Percentiles rank a stretch among this genome's conserved stretches.
Conservation (phyloP, 2,888 invertebrate genomes). For the Hyposoter dolosus region DNA sequence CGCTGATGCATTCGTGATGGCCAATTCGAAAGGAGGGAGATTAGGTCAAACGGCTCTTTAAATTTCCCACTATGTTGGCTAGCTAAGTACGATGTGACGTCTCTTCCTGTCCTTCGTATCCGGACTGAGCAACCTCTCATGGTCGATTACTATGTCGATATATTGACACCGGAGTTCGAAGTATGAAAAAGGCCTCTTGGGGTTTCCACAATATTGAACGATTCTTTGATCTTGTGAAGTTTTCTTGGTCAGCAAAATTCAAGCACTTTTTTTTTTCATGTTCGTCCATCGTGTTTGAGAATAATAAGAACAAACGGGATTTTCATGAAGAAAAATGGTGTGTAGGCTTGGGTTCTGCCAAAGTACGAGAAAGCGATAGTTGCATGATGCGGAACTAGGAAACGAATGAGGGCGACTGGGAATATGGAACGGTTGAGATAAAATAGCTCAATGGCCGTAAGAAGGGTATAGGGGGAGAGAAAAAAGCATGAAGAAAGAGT, state of each 20-base stretch:
- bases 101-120: not conserved
- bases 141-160: not conserved
- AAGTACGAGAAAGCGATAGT: slow-evolving; percentile 23
- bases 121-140: not conserved
- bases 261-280: not conserved
- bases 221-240: not conserved
- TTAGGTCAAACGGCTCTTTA: not conserved
- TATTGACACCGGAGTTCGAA: not conserved
- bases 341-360: slow-evolving; percentile 42
- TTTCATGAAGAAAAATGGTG: slow-evolving; percentile 20
- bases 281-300: slow-evolving; percentile 53
- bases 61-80: not conserved
- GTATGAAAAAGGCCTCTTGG: not conserved
- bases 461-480: slow-evolving; percentile 30
- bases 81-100: not conserved
- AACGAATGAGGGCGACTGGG: slow-evolving; percentile 27
- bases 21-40: not conserved
- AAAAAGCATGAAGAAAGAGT: slow-evolving; percentile 15
- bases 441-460: slow-evolving; percentile 34
- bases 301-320: slow-evolving; percentile 57
- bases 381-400: slow-evolving; percentile 3
- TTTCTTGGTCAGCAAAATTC: not conserved
- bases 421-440: slow-evolving; percentile 51
- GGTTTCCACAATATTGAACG: not conserved
- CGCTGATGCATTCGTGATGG: not conserved